These are phyloP conservation scores for Melanotaenia duboulayi DNA, from an alignment of 2,113 vertebrate species.

Conservation along the genomic window DNA sequence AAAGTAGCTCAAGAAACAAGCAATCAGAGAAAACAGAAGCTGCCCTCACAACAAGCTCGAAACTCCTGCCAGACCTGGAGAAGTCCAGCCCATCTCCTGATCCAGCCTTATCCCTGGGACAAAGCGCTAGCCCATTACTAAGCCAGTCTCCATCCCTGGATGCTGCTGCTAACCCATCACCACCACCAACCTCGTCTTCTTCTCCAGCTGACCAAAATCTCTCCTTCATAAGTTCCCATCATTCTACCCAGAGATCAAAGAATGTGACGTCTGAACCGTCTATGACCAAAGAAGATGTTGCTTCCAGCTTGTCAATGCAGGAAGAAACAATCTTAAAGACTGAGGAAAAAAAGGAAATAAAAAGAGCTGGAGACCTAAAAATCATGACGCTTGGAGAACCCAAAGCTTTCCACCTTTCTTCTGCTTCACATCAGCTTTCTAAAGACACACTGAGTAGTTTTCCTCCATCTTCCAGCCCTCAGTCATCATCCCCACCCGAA, in stretches of 20 bases:
- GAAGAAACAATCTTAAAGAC: neutral
- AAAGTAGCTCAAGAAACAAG: slow-evolving; percentile 17
- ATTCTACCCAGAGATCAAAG: neutral
- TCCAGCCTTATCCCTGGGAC: slow-evolving; percentile 21
- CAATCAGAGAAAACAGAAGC: slow-evolving; percentile 11
- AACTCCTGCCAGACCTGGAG: neutral
- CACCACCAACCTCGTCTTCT: neutral
- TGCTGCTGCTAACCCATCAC: too few species aligned
- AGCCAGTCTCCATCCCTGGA: neutral
- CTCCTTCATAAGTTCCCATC: neutral
- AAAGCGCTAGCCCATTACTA: slow-evolving; percentile 18
- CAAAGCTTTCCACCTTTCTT: neutral
- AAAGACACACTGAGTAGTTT: slow-evolving; percentile 33
- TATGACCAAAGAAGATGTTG: neutral
- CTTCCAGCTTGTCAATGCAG: neutral
- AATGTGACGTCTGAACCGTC: neutral
- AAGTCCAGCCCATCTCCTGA: slow-evolving; percentile 4
- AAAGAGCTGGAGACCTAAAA: slow-evolving; percentile 45
- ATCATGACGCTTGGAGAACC: slow-evolving; percentile 3
- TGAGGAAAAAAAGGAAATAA: slow-evolving; percentile 37
- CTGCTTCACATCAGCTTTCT: slow-evolving; percentile 26
- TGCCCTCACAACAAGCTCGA: slow-evolving; percentile 22
- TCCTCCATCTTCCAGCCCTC: slow-evolving; percentile 2
- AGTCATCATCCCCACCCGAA: slow-evolving; percentile 38
- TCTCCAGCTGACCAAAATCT: neutral